Evolutionary conservation across 1,140 invertebrate genomes (phyloP).

Genomic region (Lordiphosa collinella): DNA sequence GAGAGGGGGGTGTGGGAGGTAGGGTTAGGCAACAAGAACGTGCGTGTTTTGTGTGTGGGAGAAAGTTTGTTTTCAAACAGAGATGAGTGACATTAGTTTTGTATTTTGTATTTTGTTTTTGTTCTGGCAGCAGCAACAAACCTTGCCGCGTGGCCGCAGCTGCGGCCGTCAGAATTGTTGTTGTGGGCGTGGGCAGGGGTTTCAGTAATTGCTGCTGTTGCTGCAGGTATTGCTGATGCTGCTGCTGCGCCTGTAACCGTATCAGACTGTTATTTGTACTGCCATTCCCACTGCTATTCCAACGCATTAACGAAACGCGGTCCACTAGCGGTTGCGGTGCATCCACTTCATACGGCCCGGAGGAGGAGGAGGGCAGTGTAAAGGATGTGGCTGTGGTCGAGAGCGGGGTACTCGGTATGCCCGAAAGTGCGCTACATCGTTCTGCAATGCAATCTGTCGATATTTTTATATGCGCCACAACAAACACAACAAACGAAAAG

Average conservation of each 20-base stretch:
- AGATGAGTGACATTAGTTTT: slow-evolving; percentile 60
- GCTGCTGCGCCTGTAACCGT: slow-evolving; percentile 43
- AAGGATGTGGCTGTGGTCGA: slow-evolving; percentile 69
- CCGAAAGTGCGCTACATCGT: slow-evolving; percentile 82
- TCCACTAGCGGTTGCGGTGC: slow-evolving; percentile 81
- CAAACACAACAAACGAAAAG: slow-evolving; percentile 22
- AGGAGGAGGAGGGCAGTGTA: slow-evolving; percentile 63
- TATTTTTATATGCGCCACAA: slow-evolving; percentile 67
- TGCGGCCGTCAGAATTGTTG: slow-evolving; percentile 58
- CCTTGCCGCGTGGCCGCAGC: slow-evolving; percentile 79
- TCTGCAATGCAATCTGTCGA: slow-evolving; percentile 78
- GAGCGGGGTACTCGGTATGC: slow-evolving; percentile 75
- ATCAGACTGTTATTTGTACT: slow-evolving; percentile 56
- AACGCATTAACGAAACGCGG: slow-evolving; percentile 80
- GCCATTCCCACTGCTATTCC: slow-evolving; percentile 64
- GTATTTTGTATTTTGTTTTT: slow-evolving; percentile 15
- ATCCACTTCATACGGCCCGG: slow-evolving; percentile 80
- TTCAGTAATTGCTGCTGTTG: slow-evolving; percentile 41
- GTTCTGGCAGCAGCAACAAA: slow-evolving; percentile 62
- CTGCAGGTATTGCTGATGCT: slow-evolving; percentile 27
- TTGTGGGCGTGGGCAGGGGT: slow-evolving; percentile 25
- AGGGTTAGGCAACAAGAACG: background rate
- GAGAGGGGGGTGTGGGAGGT: background rate
- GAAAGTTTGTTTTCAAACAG: slow-evolving; percentile 9
- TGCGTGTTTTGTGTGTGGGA: slow-evolving; percentile 9